phyloP scores from a whole-genome alignment of 2,888 invertebrate species.

The Rhimphoctona megacephalus region DNA sequence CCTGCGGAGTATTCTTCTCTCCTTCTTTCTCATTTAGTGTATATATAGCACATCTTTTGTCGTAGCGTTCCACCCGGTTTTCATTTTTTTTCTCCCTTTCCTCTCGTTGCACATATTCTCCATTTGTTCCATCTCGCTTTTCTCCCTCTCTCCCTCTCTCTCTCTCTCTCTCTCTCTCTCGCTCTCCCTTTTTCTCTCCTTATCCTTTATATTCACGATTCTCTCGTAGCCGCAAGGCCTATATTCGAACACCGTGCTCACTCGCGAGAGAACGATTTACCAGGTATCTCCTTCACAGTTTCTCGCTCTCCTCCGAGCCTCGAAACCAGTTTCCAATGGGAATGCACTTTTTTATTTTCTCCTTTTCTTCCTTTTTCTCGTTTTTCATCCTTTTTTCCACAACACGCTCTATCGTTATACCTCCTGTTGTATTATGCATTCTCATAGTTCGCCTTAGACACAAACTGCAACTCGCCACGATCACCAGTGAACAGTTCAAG shows the following conservation, averaged over 20 bases:
- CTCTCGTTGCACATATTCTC: constrained; percentile 26
- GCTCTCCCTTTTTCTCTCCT: constrained; percentile 43
- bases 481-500: not conserved
- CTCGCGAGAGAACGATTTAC: constrained; percentile 31
- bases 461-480: not conserved
- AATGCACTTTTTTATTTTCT: constrained; percentile 57
- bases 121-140: constrained; percentile 25
- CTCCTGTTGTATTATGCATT: constrained; percentile 20
- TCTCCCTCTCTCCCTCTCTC: not conserved
- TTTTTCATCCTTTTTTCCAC: constrained; percentile 46
- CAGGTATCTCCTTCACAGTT: constrained; percentile 36
- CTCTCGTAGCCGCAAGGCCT: constrained; percentile 52
- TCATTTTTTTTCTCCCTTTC: constrained; percentile 32
- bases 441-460: constrained; percentile 9
- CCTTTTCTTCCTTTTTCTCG: constrained; percentile 13
- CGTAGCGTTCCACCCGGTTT: constrained; percentile 29
- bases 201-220: constrained; percentile 58
- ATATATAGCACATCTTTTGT: constrained; percentile 36
- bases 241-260: constrained; percentile 22
- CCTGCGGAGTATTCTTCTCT: not conserved
- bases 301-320: constrained; percentile 49
- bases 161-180: not conserved
- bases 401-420: constrained; percentile 19
- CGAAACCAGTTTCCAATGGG: constrained; percentile 68
- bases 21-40: constrained; percentile 8